Base-by-base conservation (phyloP, 2,888 invertebrate genomes). In the Napeogenes sylphis region DNA sequence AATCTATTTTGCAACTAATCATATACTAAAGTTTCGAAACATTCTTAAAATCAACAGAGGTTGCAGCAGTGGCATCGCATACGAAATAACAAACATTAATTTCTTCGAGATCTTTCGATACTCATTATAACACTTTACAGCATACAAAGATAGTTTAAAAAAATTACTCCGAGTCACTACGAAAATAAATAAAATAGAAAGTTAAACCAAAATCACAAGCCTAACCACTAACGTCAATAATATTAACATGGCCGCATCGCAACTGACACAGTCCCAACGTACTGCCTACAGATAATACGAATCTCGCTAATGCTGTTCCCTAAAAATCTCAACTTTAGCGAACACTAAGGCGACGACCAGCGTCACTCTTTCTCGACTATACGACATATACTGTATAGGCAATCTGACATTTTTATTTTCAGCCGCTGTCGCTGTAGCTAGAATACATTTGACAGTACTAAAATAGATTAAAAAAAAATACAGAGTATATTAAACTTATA, bases 61-160 rank as follows among this genome's bases (percentile, higher is more conserved):
- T 60, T 60, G 57, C 69, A 71, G 68, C 67, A 67, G 69, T 73
- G 70, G 70, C 69, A 70, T 70, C 66, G 58, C 13, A 47, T 58
- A 51, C 57, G 56, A 61, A 45, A 51, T 51, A 54, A 45, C 47
- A 3, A 38, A 3, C 47, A 33, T 46, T 54, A 10, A 2, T 45
- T 46, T 57, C 5, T 42, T 14, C 8, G 10, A 21, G 46, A 32
- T 45, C 30, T 14, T 45, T 46, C 10, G 10, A 60, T 30, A 2
- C 10, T 35, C 45, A 14, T 58, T 56, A 12, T 55, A 42, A 45
- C 6, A 54, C 38, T 60, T 30, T 30, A 30, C 10, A 51, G 51
- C 30, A 51, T 30, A 30, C 21, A 51, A 47, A 47, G 51, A 30
- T 42, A 45, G 42, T 53, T 51, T 35, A 21, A 53, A 45, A 45